Evolutionary conservation across 1,140 invertebrate genomes (phyloP), one percentile per base, ranked within the genome.

Genomic region (Polyergus mexicanus): DNA sequence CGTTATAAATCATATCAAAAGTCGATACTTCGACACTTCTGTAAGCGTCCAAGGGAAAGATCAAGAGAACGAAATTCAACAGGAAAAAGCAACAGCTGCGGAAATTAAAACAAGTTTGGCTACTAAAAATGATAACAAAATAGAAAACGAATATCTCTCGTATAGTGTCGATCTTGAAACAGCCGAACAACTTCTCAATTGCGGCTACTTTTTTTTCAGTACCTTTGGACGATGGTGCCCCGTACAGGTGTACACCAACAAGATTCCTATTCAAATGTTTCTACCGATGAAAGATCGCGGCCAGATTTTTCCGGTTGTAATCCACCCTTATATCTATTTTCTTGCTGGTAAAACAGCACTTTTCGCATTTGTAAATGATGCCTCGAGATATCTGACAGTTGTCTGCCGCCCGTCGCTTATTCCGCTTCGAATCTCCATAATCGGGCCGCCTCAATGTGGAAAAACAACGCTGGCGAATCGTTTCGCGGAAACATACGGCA

Each of bases 381-480:
- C 96, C 6, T 88, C 96, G 25, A 96, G 95, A 90, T 97, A 96
- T 90, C 93, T 95, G 13, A 89, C 90, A 25, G 88, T 91, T 11
- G 95, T 95, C 89, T 71, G 88, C 0, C 81, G 47, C 8, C 32
- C 41, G 0, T 92, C 94, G 7, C 84, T 95, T 71, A 92, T 96
- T 78, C 97, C 98, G 6, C 94, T 97, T 68, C 95, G 97, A 88
- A 96, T 99, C 32, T 97, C 97, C 47, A 95, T 99, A 54, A 97
- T 98, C 76, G 98, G 98, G 1, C 97, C 98, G 10, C 97, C 97
- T 58, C 98, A 98, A 95, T 97, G 97, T 44, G 98, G 98, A 3
- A 98, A 98, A 95, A 97, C 97, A 32, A 97, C 96, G 13, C 94
- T 99, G 32, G 94, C 95, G 19, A 85, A 92, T 58, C 95, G 96